Conservation (phyloP, 2,797 vertebrate species). For the Rhincodon typus region DNA sequence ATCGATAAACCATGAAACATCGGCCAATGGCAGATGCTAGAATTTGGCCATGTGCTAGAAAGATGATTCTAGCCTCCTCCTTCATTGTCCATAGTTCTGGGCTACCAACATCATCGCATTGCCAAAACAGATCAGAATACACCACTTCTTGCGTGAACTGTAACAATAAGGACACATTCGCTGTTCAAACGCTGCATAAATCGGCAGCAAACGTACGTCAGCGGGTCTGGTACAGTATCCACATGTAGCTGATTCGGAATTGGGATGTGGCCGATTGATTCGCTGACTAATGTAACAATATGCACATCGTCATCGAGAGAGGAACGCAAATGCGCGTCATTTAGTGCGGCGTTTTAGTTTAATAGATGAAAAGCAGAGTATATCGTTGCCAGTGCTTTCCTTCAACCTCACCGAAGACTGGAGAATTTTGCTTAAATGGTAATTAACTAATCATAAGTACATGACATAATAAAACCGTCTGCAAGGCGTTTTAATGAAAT, state of each 20-base stretch:
- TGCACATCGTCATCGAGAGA: neutral
- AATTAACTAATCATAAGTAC: neutral
- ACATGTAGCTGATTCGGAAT: neutral
- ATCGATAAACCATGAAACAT: too few relatives aligned
- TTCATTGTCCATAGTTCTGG: neutral
- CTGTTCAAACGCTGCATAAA: neutral
- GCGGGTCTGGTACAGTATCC: neutral
- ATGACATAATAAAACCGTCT: neutral
- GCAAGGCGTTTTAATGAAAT: neutral
- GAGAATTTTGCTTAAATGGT: too few relatives aligned
- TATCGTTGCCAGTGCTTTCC: neutral
- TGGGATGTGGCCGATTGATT: neutral
- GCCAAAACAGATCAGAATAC: too few relatives aligned
- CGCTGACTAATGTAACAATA: neutral
- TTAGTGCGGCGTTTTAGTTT: neutral
- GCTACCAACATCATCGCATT: neutral
- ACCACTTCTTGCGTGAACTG: too few relatives aligned
- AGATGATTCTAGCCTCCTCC: neutral
- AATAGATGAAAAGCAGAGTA: neutral
- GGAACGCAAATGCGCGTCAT: neutral
- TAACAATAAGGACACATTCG: neutral
- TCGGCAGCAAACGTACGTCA: neutral
- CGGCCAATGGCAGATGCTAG: too few relatives aligned
- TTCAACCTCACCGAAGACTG: neutral
- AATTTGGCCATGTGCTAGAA: neutral